These are phyloP conservation scores for Allobates femoralis DNA, from an alignment of 2,797 vertebrate species.

Conservation along the genomic window DNA sequence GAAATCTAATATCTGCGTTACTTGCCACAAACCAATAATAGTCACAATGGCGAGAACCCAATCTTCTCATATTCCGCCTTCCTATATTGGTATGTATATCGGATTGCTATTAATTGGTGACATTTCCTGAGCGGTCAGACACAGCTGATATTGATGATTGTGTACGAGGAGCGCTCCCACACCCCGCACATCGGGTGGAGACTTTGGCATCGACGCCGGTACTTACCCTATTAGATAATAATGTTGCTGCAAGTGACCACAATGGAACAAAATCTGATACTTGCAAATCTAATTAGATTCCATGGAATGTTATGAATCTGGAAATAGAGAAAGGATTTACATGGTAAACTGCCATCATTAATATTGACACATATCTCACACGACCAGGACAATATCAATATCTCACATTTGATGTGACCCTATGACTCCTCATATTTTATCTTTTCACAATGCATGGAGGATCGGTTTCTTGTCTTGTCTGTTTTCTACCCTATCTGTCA, in stretches of 20 bases:
- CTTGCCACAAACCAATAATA: neutral
- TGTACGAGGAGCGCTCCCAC: neutral
- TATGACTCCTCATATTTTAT: no score
- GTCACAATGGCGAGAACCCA: neutral
- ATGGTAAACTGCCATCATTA: no score
- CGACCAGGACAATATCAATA: no score
- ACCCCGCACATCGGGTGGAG: neutral
- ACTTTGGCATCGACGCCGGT: neutral
- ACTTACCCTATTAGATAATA: neutral
- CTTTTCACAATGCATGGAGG: no score
- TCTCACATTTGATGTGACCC: no score
- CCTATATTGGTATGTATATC: neutral
- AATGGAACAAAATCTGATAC: slow-evolving; percentile 8
- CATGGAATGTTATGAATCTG: neutral
- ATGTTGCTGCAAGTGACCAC: slow-evolving; percentile 8
- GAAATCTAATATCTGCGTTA: neutral
- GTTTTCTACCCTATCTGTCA: no score
- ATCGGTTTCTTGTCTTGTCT: no score
- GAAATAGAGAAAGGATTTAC: neutral
- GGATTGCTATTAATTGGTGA: neutral
- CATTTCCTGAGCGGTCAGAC: neutral
- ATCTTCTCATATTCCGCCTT: neutral
- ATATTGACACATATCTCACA: no score
- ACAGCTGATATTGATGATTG: neutral
- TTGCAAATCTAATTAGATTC: slow-evolving; percentile 8